phyloP scores from a whole-genome alignment of 2,113 vertebrate species.

The Gnathonemus longibarbis region DNA sequence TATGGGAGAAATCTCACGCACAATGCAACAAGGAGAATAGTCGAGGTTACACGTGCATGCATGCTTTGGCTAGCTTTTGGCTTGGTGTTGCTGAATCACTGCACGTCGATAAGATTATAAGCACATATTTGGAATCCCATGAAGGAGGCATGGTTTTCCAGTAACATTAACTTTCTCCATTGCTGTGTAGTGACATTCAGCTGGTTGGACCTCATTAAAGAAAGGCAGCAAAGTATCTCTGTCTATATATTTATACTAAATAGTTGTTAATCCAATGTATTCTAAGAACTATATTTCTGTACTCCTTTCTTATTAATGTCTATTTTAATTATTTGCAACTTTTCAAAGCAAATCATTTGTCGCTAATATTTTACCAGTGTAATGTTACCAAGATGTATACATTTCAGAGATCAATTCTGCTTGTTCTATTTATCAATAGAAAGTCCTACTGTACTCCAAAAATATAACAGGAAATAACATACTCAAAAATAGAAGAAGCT shows the following conservation, averaged over 20 bases:
- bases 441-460: neutral
- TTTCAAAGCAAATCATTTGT: neutral
- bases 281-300: neutral
- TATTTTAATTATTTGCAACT: neutral
- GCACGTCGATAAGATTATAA: neutral
- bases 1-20: conserved; percentile 34
- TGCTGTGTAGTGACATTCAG: neutral
- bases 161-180: neutral
- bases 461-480: neutral
- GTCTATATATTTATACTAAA: neutral
- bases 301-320: neutral
- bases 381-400: neutral
- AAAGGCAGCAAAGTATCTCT: neutral
- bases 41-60: neutral
- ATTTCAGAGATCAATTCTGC: neutral
- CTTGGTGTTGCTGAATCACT: neutral
- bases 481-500: neutral
- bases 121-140: neutral
- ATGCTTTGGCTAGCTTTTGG: neutral
- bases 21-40: neutral
- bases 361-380: neutral
- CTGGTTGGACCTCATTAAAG: neutral
- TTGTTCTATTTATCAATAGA: neutral
- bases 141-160: neutral
- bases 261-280: neutral